These are phyloP conservation scores for Yponomeuta evonymella DNA, from an alignment of 2,888 invertebrate species.

Conservation along the genomic window DNA sequence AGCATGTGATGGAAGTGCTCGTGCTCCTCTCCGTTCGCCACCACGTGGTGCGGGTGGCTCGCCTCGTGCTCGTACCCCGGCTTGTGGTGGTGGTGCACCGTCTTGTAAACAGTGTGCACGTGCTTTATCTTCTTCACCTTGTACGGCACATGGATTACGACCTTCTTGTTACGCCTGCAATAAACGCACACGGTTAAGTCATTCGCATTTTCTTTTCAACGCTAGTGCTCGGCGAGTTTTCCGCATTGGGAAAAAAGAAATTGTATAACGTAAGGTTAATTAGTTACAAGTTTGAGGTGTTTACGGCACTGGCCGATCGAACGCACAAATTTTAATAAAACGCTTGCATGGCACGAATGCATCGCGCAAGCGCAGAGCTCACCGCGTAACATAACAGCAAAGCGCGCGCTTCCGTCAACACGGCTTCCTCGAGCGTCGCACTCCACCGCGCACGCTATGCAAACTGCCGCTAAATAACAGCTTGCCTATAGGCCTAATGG, in stretches of 20 bases:
- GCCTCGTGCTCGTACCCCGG: conserved; percentile 31
- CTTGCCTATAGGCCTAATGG: neutral
- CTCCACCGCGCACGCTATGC: neutral
- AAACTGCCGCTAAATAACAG: neutral
- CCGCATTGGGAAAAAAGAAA: conserved; percentile 10
- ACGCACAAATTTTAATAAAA: neutral
- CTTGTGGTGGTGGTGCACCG: conserved; percentile 75
- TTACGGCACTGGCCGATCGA: neutral
- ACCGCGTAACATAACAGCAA: neutral
- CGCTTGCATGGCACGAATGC: neutral
- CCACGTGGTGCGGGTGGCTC: conserved; percentile 32
- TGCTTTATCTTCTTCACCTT: conserved; percentile 82
- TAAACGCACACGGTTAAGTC: neutral
- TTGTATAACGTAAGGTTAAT: conserved; percentile 18
- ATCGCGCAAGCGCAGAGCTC: neutral
- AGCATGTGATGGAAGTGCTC: conserved; percentile 71
- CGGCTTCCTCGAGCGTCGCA: neutral
- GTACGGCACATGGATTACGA: conserved; percentile 81
- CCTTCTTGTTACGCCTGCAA: conserved; percentile 76
- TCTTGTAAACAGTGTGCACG: conserved; percentile 83
- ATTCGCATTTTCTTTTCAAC: neutral
- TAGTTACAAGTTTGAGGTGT: neutral
- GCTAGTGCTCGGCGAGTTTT: conserved; percentile 10
- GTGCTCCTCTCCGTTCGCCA: conserved; percentile 55
- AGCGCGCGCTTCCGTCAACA: neutral